These are phyloP conservation scores for Chelon auratus DNA, from an alignment of 2,797 vertebrate genomes.

Conservation along the genomic window DNA sequence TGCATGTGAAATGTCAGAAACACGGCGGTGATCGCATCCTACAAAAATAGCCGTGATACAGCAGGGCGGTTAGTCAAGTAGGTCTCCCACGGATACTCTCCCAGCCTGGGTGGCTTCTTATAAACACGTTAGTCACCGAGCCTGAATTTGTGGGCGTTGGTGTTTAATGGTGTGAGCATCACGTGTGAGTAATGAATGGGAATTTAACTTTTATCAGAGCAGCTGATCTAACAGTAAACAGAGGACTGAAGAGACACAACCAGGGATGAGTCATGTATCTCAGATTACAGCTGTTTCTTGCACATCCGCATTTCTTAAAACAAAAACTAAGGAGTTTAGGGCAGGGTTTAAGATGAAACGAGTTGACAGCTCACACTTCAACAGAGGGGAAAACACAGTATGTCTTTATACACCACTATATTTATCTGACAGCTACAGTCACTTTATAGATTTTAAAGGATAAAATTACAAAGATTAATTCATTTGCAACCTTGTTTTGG, in stretches of 20 bases:
- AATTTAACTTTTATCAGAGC: constrained; percentile 33
- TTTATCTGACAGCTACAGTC: too few species aligned
- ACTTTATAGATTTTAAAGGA: too few species aligned
- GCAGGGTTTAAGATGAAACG: neutral
- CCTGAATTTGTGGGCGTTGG: constrained; percentile 50
- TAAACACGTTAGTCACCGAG: constrained; percentile 64
- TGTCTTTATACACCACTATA: too few species aligned
- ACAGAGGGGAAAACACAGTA: too few species aligned
- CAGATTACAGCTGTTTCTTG: neutral
- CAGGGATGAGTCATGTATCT: neutral
- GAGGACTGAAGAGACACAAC: neutral
- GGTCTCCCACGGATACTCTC: constrained; percentile 28
- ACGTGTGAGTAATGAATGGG: constrained; percentile 46
- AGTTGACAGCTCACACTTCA: neutral
- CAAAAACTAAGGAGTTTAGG: neutral
- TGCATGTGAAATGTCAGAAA: constrained; percentile 58
- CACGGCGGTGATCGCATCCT: constrained; percentile 25
- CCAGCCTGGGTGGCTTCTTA: constrained; percentile 43
- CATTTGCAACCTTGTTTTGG: too few species aligned
- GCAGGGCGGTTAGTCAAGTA: constrained; percentile 45
- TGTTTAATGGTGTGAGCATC: constrained; percentile 42
- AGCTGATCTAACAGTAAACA: constrained; percentile 18
- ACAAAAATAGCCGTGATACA: constrained; percentile 58
- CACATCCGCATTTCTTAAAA: neutral
- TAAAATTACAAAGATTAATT: too few species aligned